phyloP scores from a whole-genome alignment of 2,888 invertebrate genomes.

The Acrobeloides nanus region DNA sequence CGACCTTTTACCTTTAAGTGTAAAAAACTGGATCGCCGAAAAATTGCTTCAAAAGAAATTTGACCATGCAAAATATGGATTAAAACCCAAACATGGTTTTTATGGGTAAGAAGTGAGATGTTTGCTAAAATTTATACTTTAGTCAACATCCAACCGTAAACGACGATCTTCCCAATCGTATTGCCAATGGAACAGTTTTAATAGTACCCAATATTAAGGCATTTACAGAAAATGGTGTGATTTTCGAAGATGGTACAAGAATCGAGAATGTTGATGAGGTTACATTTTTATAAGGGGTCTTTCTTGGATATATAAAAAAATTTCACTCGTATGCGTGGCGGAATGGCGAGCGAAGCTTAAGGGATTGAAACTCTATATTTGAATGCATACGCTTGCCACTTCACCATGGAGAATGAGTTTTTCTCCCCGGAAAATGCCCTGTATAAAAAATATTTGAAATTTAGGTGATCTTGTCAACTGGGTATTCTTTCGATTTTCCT shows the following conservation, averaged over 20 bases:
- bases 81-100: slow-evolving; percentile 54
- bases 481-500: slow-evolving; percentile 55
- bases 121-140: slow-evolving; percentile 7
- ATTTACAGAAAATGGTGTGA: slow-evolving; percentile 37
- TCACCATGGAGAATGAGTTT: background rate
- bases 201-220: slow-evolving; percentile 36
- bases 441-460: too few relatives aligned
- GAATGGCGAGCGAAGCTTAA: too few relatives aligned
- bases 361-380: too few relatives aligned
- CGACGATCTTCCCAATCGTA: slow-evolving; percentile 57
- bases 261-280: slow-evolving; percentile 40
- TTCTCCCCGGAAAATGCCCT: too few relatives aligned
- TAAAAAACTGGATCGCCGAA: slow-evolving; percentile 25
- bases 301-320: too few relatives aligned
- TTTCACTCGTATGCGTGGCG: too few relatives aligned
- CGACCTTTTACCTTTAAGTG: slow-evolving; percentile 13
- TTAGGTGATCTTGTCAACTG: slow-evolving; percentile 55
- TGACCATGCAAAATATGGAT: slow-evolving; percentile 54
- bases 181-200: slow-evolving; percentile 47
- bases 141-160: slow-evolving; percentile 51
- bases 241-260: slow-evolving; percentile 38
- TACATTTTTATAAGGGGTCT: too few relatives aligned
- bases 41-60: slow-evolving; percentile 19
- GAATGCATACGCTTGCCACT: background rate
- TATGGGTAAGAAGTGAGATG: slow-evolving; percentile 9